Evolutionary conservation across 2,888 invertebrate species (phyloP).

Genomic region (Mechanitis mazaeus): DNA sequence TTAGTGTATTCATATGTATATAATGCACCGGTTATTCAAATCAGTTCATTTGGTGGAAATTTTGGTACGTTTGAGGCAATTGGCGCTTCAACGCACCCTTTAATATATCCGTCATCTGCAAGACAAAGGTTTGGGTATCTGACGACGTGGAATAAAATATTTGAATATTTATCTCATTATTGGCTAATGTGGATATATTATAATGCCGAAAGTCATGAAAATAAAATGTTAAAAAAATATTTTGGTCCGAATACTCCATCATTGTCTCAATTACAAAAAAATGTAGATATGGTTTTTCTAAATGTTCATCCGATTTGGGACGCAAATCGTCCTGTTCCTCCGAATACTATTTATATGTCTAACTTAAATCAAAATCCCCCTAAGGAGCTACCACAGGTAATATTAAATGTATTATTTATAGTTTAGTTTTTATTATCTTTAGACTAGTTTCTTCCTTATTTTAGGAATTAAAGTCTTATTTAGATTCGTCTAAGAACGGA

Average conservation of each 20-base stretch:
- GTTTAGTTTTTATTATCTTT: background rate
- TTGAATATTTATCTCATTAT: slow-evolving; percentile 27
- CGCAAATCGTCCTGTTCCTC: slow-evolving; percentile 50
- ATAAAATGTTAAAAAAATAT: slow-evolving; percentile 29
- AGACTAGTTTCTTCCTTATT: background rate
- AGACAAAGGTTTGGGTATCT: slow-evolving; percentile 35
- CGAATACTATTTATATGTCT: slow-evolving; percentile 52
- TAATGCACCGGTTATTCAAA: slow-evolving; percentile 37
- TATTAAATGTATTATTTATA: background rate
- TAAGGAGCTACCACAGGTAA: slow-evolving; percentile 54
- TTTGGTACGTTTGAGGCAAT: slow-evolving; percentile 24
- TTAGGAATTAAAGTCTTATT: slow-evolving; percentile 39
- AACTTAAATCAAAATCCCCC: slow-evolving; percentile 49
- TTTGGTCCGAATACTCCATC: slow-evolving; percentile 34
- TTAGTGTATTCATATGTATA: slow-evolving; percentile 34
- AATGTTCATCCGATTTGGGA: slow-evolving; percentile 54
- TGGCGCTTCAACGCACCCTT: slow-evolving; percentile 33
- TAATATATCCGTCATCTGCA: slow-evolving; percentile 29
- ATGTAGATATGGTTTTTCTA: slow-evolving; percentile 50
- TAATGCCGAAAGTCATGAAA: slow-evolving; percentile 15
- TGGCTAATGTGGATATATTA: slow-evolving; percentile 15
- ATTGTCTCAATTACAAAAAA: slow-evolving; percentile 33
- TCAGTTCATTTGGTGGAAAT: slow-evolving; percentile 39
- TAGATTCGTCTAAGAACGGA: slow-evolving; percentile 42
- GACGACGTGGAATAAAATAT: slow-evolving; percentile 36